These are phyloP conservation scores for Pantherophis vulpinus DNA, from an alignment of 2,797 vertebrate genomes.

Conservation along the genomic window DNA sequence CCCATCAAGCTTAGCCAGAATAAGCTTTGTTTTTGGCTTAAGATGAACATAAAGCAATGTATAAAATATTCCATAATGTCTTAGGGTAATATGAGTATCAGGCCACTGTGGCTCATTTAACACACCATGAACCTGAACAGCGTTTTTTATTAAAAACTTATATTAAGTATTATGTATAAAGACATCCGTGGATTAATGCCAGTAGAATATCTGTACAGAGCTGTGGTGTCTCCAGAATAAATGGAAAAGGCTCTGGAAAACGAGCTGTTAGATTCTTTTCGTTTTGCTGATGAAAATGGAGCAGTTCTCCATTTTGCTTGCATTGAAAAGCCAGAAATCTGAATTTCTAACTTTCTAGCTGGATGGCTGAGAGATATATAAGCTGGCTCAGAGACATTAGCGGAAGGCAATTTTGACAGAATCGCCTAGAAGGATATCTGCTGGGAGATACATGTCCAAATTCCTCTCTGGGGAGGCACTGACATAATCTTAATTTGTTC, in stretches of 20 bases:
- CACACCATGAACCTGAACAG: not conserved
- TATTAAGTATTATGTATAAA: not conserved
- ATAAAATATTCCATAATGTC: not conserved
- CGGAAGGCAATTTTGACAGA: slow-evolving; percentile 28
- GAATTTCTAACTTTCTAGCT: slow-evolving; percentile 35
- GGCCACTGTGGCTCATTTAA: not conserved
- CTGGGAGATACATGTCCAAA: slow-evolving; percentile 27
- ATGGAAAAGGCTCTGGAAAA: not conserved
- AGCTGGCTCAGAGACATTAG: slow-evolving; percentile 12
- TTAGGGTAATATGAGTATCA: not conserved
- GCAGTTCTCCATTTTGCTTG: slow-evolving; percentile 17
- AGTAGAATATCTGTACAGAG: not conserved
- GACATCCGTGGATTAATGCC: not conserved
- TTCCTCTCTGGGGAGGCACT: slow-evolving; percentile 38
- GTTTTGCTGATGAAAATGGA: fast-evolving
- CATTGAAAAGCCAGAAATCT: not conserved
- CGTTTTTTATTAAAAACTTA: not conserved
- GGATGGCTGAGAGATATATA: not conserved
- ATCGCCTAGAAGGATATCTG: slow-evolving; percentile 42
- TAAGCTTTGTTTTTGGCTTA: not conserved
- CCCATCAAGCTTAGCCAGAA: not conserved
- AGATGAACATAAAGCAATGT: not conserved
- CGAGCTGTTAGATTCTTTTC: not conserved
- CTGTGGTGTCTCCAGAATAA: not conserved
- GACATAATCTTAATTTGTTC: slow-evolving; percentile 21